phyloP scores from a whole-genome alignment of 2,888 invertebrate species.

The Chymomyza amoena region DNA sequence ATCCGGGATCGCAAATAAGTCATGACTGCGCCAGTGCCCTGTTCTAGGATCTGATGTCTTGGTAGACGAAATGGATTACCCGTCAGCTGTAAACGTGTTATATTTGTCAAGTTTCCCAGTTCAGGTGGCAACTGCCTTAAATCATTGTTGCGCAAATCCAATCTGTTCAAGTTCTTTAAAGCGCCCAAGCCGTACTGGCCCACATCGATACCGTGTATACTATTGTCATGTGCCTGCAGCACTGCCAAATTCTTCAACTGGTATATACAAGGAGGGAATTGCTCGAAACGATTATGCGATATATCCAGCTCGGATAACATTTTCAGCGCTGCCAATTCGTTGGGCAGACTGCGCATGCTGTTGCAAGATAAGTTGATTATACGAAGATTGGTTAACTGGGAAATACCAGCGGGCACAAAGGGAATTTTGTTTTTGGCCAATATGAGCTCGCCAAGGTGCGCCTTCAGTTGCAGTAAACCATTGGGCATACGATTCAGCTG shows the following conservation, averaged over 20 bases:
- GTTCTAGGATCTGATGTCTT: constrained; percentile 89
- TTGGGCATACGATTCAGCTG: constrained; percentile 34
- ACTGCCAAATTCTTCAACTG: constrained; percentile 87
- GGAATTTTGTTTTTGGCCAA: constrained; percentile 84
- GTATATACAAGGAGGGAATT: constrained; percentile 85
- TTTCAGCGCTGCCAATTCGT: constrained; percentile 84
- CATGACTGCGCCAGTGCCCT: constrained; percentile 89
- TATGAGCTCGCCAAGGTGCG: constrained; percentile 82
- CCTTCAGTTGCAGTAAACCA: constrained; percentile 78
- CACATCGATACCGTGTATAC: constrained; percentile 83
- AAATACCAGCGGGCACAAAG: constrained; percentile 82
- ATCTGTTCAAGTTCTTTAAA: constrained; percentile 82
- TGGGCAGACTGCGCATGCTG: constrained; percentile 82
- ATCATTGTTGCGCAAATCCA: constrained; percentile 87
- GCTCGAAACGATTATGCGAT: constrained; percentile 85
- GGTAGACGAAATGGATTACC: constrained; percentile 95
- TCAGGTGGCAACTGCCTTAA: constrained; percentile 88
- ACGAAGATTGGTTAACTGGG: constrained; percentile 81
- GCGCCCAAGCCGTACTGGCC: constrained; percentile 81
- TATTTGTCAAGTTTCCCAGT: constrained; percentile 87
- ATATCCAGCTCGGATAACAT: constrained; percentile 86
- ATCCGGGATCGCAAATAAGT: constrained; percentile 91
- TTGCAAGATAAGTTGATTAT: constrained; percentile 85
- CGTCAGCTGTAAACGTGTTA: constrained; percentile 86
- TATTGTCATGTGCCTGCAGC: constrained; percentile 87